Percentiles rank a stretch among this genome's conserved stretches.
These are phyloP conservation scores for Greenwoodochromis staneri DNA, from an alignment of 2,113 vertebrate genomes.

Conservation along the genomic window DNA sequence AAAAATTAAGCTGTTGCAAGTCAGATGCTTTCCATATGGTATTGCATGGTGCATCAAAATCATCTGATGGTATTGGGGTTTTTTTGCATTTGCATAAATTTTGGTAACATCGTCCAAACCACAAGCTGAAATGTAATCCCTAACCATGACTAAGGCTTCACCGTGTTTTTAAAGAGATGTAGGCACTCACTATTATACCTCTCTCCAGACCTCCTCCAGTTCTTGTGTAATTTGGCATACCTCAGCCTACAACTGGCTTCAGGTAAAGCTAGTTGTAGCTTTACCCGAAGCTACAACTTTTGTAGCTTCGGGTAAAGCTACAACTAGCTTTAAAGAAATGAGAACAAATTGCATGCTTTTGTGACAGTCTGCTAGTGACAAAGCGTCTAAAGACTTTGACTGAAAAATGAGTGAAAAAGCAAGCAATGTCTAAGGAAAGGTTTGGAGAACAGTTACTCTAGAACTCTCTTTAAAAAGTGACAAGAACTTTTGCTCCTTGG, in stretches of 20 bases:
- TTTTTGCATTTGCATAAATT: not conserved
- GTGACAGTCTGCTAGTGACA: not conserved
- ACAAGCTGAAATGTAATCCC: not conserved
- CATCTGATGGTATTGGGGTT: accelerated
- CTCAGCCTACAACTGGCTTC: not conserved
- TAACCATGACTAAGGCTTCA: not conserved
- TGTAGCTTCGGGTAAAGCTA: not conserved
- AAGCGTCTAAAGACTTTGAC: not conserved
- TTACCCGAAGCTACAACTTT: too few species aligned
- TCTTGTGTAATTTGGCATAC: not conserved
- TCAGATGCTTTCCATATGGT: not conserved
- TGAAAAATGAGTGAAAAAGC: not conserved
- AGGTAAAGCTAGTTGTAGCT: not conserved
- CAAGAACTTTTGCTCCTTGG: not conserved
- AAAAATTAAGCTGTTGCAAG: not conserved
- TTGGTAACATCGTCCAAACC: not conserved
- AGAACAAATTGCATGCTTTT: not conserved
- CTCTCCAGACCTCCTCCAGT: not conserved
- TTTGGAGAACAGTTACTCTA: not conserved
- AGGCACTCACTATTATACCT: not conserved
- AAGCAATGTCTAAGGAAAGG: not conserved
- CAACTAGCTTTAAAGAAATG: not conserved
- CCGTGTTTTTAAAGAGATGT: not conserved
- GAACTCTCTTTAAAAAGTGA: not conserved
- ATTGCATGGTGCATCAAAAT: not conserved